These are phyloP conservation scores for Andrena flavipes DNA, from an alignment of 2,888 invertebrate genomes.

Conservation along the genomic window DNA sequence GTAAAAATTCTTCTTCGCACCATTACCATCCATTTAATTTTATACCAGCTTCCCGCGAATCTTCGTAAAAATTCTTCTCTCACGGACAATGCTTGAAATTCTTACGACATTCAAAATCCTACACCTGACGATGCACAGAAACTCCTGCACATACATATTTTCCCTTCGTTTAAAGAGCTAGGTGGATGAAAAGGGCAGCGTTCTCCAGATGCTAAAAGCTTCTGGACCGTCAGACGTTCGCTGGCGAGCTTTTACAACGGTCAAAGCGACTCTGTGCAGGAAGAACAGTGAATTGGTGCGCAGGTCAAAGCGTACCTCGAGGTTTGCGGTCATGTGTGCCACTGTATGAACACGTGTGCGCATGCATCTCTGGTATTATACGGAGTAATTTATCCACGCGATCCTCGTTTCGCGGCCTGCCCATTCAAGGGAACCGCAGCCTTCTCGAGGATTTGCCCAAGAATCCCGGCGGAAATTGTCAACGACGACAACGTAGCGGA, in stretches of 20 bases:
- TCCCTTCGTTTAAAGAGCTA: slow-evolving; percentile 9
- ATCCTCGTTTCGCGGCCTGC: neutral
- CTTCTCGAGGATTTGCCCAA: neutral
- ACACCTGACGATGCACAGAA: neutral
- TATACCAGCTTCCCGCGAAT: neutral
- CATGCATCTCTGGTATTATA: neutral
- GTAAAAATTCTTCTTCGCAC: neutral
- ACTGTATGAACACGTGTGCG: neutral
- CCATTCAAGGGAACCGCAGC: neutral
- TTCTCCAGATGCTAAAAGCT: slow-evolving; percentile 45
- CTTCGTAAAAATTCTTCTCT: neutral
- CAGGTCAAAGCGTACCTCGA: slow-evolving; percentile 43
- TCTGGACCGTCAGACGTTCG: slow-evolving; percentile 27
- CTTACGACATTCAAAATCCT: slow-evolving; percentile 5
- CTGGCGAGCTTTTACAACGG: slow-evolving; percentile 31
- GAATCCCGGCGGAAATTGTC: neutral
- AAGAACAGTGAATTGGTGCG: slow-evolving; percentile 16
- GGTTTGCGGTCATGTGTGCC: neutral
- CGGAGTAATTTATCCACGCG: slow-evolving; percentile 28
- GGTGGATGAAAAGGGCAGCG: neutral
- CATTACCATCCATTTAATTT: neutral
- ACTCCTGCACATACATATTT: neutral
- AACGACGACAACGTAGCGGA: neutral
- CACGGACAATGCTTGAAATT: neutral
- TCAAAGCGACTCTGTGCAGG: slow-evolving; percentile 33